Evolutionary conservation across 2,888 invertebrate genomes (phyloP).

Genomic region (Pseudococcus viburni): DNA sequence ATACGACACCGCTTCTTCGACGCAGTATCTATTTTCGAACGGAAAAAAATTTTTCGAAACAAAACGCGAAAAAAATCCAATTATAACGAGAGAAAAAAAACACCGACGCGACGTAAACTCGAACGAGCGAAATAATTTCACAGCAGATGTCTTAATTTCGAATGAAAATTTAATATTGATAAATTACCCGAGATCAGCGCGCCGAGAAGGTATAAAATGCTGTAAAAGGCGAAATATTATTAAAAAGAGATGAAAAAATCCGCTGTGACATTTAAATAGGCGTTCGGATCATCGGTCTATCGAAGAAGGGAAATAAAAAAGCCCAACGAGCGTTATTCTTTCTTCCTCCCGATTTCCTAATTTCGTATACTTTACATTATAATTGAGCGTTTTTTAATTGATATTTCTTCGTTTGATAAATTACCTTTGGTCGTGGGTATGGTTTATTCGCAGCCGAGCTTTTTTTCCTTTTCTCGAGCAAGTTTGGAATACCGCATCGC

Average conservation of each 20-base stretch:
- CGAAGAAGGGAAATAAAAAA: not conserved
- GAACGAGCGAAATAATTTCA: conserved; percentile 14
- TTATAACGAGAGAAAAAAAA: not conserved
- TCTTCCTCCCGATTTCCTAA: not conserved
- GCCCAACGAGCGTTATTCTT: not conserved
- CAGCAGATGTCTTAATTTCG: conserved; percentile 30
- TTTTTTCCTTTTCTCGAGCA: not conserved
- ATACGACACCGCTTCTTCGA: too few relatives aligned
- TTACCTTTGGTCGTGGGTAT: not conserved
- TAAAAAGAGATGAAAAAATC: conserved; percentile 6
- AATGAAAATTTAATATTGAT: conserved; percentile 39
- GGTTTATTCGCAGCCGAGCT: not conserved
- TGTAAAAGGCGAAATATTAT: not conserved
- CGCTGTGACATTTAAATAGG: not conserved
- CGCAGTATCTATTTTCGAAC: too few relatives aligned
- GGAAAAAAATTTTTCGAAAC: not conserved
- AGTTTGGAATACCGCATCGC: not conserved
- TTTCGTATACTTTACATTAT: conserved; percentile 4
- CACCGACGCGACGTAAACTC: not conserved
- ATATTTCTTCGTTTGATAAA: conserved; percentile 4
- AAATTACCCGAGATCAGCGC: conserved; percentile 9
- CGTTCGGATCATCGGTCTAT: not conserved
- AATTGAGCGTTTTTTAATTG: conserved; percentile 13
- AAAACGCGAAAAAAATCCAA: conserved; percentile 3
- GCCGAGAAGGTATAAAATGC: too few relatives aligned